phyloP scores from a whole-genome alignment of 2,888 invertebrate species.

The Drosophila yooni region DNA sequence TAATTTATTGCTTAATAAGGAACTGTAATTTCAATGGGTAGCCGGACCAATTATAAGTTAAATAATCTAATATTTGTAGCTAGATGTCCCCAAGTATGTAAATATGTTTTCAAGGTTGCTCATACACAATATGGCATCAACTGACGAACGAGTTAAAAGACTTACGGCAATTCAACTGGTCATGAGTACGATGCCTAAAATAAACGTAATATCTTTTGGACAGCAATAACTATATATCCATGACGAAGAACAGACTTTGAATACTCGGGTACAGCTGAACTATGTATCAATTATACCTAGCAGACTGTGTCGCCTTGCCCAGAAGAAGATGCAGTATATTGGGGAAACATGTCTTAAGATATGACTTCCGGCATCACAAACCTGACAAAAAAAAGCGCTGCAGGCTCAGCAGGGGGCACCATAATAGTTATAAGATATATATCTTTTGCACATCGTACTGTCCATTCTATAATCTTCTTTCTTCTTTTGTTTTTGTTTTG shows the following conservation, averaged over 20 bases:
- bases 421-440: not conserved
- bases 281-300: not conserved
- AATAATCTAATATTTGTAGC: not conserved
- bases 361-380: not conserved
- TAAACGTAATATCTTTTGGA: not conserved
- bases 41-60: not conserved
- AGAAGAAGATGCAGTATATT: not conserved
- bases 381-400: not conserved
- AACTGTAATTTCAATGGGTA: not conserved
- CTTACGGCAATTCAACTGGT: not conserved
- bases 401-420: not conserved
- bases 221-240: not conserved
- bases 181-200: not conserved
- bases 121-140: not conserved
- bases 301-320: not conserved
- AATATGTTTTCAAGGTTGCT: not conserved
- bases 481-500: too few species aligned
- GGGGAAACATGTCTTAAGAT: not conserved
- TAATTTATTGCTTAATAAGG: not conserved
- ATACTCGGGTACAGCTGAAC: not conserved
- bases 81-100: not conserved
- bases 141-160: not conserved
- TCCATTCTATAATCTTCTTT: too few species aligned
- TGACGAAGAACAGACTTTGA: not conserved
- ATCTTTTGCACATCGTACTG: not conserved